Conservation (phyloP, 2,113 vertebrate genomes). For the Gymnarchus niloticus region DNA sequence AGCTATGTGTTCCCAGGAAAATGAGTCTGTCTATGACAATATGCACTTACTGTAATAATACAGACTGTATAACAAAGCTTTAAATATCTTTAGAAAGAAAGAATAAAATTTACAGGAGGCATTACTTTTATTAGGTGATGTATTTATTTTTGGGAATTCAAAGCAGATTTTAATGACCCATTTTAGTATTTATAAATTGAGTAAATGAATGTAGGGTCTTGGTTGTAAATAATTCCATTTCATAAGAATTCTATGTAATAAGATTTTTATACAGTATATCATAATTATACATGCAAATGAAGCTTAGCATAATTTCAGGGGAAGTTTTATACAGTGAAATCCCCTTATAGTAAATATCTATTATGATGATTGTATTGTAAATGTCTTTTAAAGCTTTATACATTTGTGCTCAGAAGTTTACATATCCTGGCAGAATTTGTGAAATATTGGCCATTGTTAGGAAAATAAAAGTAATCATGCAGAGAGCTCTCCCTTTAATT, state of each 20-base stretch:
- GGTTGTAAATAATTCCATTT: slow-evolving; percentile 33
- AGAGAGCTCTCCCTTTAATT: too few species aligned
- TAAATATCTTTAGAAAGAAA: slow-evolving; percentile 57
- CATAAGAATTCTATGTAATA: slow-evolving; percentile 52
- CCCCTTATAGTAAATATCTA: slow-evolving; percentile 44
- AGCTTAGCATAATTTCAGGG: neutral
- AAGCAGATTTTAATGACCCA: neutral
- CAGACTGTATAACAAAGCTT: slow-evolving; percentile 38
- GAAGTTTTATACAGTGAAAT: neutral
- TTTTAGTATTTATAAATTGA: slow-evolving; percentile 3
- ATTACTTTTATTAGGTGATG: slow-evolving; percentile 34
- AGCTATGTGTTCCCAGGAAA: slow-evolving; percentile 56
- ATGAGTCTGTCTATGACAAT: slow-evolving; percentile 51
- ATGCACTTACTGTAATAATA: slow-evolving; percentile 50
- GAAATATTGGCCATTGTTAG: too few species aligned
- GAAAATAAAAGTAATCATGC: too few species aligned
- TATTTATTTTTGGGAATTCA: slow-evolving; percentile 66
- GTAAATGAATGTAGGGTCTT: neutral
- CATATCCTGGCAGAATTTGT: too few species aligned
- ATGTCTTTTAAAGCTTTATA: slow-evolving; percentile 31
- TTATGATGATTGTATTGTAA: slow-evolving; percentile 45
- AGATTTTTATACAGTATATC: slow-evolving; percentile 48
- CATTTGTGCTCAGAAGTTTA: too few species aligned
- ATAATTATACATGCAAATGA: neutral
- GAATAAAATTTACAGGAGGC: neutral